Conservation (phyloP, 2,888 invertebrate genomes). For the Eueremaeus valkanovi region DNA sequence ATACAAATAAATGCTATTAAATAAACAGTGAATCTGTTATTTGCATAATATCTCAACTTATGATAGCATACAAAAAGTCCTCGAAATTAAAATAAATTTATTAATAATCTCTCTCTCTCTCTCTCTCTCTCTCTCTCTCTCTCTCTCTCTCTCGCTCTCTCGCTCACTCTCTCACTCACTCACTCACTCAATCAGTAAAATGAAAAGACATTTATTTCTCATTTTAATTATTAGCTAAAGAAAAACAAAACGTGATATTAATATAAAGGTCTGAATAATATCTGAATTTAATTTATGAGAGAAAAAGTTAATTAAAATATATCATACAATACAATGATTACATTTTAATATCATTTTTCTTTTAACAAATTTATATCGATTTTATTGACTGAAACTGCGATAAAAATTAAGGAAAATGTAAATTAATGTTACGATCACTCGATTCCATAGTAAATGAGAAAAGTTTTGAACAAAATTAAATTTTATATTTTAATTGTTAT, state of each 20-base stretch:
- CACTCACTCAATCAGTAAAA: too few species aligned
- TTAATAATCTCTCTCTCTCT: neutral
- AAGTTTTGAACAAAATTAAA: constrained; percentile 3
- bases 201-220: constrained; percentile 15
- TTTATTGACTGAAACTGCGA: too few species aligned
- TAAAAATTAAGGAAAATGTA: too few species aligned
- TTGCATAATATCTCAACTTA: neutral
- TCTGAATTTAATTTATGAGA: neutral
- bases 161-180: neutral
- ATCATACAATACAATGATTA: too few species aligned
- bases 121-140: neutral
- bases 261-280: neutral
- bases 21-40: constrained; percentile 12
- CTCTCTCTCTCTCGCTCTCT: neutral
- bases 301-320: neutral
- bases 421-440: neutral
- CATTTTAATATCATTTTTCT: too few species aligned
- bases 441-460: neutral
- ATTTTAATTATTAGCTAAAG: constrained; percentile 23
- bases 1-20: neutral
- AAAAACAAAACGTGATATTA: constrained; percentile 1
- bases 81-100: neutral
- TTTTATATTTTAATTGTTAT: constrained; percentile 22
- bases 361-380: too few species aligned
- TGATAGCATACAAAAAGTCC: neutral